Percentiles rank a stretch among this genome's conserved stretches.
phyloP scores from a whole-genome alignment of 2,888 invertebrate genomes.

The Latrodectus elegans region DNA sequence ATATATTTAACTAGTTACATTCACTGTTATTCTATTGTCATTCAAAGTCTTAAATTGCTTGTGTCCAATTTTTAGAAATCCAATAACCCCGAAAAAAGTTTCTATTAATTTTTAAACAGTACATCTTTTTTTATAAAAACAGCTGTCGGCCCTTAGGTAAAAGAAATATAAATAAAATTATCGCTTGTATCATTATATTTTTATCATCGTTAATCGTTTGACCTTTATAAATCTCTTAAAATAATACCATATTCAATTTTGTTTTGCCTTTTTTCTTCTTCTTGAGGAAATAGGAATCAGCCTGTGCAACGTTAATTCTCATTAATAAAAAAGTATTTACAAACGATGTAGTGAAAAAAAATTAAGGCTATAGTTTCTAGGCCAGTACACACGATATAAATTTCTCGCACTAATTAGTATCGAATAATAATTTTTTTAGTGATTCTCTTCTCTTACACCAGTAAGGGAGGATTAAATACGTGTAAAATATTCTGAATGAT shows the following conservation, averaged over 20 bases:
- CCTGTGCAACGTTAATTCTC: not conserved
- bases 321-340: not conserved
- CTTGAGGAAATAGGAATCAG: not conserved
- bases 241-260: not conserved
- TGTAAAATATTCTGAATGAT: slow-evolving; percentile 54
- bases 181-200: no score
- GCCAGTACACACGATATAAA: slow-evolving; percentile 31
- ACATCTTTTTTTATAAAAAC: no score
- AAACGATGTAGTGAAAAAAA: slow-evolving; percentile 15
- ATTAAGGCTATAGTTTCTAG: slow-evolving; percentile 18
- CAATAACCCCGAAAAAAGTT: no score
- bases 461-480: slow-evolving; percentile 46
- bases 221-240: not conserved
- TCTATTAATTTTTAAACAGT: no score
- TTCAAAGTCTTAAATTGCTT: no score
- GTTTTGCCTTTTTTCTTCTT: not conserved
- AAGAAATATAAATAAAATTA: no score
- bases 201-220: no score
- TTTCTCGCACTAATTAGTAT: slow-evolving; percentile 57
- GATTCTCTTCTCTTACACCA: slow-evolving; percentile 20
- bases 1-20: no score
- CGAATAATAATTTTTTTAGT: slow-evolving; percentile 31
- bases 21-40: no score
- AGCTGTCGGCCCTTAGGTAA: no score
- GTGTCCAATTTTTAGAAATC: no score